phyloP scores from a whole-genome alignment of 2,888 invertebrate genomes.

The Diarsia rubi region DNA sequence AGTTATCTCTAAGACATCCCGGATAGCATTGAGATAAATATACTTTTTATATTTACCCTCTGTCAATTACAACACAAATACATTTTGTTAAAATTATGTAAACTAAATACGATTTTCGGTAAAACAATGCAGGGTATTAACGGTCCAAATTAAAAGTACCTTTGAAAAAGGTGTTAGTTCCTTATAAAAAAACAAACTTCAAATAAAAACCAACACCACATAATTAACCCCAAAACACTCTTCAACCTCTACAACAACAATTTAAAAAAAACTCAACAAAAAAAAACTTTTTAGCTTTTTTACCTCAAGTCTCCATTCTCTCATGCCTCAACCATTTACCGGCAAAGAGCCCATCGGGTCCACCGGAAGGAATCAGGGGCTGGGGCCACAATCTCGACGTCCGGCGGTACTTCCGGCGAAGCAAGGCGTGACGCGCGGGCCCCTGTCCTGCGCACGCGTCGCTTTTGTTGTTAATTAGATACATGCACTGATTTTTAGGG shows the following conservation, averaged over 20 bases:
- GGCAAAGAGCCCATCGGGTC: constrained; percentile 70
- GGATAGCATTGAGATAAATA: neutral
- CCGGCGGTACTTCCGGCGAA: constrained; percentile 85
- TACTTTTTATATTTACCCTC: neutral
- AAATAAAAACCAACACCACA: neutral
- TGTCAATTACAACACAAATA: neutral
- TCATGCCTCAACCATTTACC: constrained; percentile 54
- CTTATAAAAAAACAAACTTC: neutral
- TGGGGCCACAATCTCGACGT: constrained; percentile 88
- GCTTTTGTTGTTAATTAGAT: constrained; percentile 73
- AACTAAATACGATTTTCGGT: neutral
- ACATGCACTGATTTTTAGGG: constrained; percentile 66
- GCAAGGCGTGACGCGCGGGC: constrained; percentile 77
- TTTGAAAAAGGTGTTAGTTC: neutral
- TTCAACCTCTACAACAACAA: neutral
- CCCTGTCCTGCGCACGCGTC: constrained; percentile 85
- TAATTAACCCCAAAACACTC: neutral
- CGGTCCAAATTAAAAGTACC: neutral
- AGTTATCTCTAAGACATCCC: neutral
- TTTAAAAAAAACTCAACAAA: neutral
- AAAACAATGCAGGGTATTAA: neutral
- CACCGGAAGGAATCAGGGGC: constrained; percentile 90
- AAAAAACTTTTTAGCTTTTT: neutral
- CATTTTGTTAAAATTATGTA: neutral
- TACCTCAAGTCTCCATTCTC: constrained; percentile 51